A percentile compares a stretch with the other conserved stretches of the same genome.
phyloP scores from a whole-genome alignment of 2,113 vertebrate species.

The Myotis yumanensis region DNA sequence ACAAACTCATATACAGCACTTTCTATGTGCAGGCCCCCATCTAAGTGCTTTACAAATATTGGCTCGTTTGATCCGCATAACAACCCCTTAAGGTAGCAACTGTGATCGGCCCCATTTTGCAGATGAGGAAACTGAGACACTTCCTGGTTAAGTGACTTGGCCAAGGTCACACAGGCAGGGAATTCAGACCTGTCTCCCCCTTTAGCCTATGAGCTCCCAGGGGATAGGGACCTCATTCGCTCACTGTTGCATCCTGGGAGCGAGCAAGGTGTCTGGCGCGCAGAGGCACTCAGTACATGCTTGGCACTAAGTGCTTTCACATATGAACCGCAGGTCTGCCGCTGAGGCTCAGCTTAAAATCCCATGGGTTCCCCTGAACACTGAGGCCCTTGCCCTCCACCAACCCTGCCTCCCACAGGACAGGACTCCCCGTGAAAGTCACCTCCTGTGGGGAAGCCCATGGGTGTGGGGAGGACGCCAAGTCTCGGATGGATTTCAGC shows the following conservation, averaged over 20 bases:
- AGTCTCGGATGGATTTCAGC: background rate
- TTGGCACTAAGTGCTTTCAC: background rate
- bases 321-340: background rate
- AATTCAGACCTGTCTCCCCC: background rate
- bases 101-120: background rate
- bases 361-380: no score
- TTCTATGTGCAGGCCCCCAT: background rate
- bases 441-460: accelerated
- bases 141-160: background rate
- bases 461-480: accelerated
- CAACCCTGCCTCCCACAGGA: background rate
- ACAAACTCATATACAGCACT: background rate
- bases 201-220: background rate
- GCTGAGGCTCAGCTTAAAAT: background rate
- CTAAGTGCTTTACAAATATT: background rate
- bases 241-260: background rate
- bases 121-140: background rate
- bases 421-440: background rate
- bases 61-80: background rate
- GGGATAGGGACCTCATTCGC: background rate
- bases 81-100: no score
- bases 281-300: background rate
- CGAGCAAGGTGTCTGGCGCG: no score
- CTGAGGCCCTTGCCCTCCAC: background rate
- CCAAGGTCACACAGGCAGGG: background rate